Conservation (phyloP, 2,797 vertebrate species). For the Oophaga sylvatica region DNA sequence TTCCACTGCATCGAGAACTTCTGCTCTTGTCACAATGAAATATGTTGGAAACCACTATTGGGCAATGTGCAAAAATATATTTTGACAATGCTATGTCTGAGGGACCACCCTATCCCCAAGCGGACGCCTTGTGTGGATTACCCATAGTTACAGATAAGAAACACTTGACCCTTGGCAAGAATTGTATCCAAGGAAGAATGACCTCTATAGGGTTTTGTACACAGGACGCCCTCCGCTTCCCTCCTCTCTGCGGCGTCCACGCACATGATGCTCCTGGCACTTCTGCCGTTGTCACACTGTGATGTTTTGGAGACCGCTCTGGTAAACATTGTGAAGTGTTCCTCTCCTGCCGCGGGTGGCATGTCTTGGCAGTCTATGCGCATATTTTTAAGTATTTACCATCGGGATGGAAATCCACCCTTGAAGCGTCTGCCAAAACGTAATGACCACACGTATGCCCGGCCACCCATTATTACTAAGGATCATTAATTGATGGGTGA, state of each 20-base stretch:
- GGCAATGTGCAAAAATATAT: too few species aligned
- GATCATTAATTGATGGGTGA: neutral
- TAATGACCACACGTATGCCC: neutral
- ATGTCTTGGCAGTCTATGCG: neutral
- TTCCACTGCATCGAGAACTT: too few species aligned
- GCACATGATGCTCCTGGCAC: neutral
- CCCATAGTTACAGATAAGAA: neutral
- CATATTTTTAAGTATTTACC: conserved; percentile 23
- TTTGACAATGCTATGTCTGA: neutral
- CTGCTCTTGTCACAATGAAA: too few species aligned
- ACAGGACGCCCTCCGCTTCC: neutral
- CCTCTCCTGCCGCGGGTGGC: neutral
- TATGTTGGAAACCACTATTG: too few species aligned
- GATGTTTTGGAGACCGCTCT: conserved; percentile 28
- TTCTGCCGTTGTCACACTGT: neutral
- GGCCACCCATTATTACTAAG: neutral
- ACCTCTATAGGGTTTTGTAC: neutral
- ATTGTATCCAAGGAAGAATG: neutral
- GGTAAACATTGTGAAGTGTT: conserved; percentile 36
- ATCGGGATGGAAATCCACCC: neutral
- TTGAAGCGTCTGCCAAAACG: neutral
- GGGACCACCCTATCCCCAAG: neutral
- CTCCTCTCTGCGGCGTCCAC: neutral
- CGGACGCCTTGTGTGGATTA: neutral
- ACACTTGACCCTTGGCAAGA: neutral